A percentile compares a stretch with the other conserved stretches of the same genome.
phyloP scores from a whole-genome alignment of 1,140 invertebrate species.

The Drosophila funebris region DNA sequence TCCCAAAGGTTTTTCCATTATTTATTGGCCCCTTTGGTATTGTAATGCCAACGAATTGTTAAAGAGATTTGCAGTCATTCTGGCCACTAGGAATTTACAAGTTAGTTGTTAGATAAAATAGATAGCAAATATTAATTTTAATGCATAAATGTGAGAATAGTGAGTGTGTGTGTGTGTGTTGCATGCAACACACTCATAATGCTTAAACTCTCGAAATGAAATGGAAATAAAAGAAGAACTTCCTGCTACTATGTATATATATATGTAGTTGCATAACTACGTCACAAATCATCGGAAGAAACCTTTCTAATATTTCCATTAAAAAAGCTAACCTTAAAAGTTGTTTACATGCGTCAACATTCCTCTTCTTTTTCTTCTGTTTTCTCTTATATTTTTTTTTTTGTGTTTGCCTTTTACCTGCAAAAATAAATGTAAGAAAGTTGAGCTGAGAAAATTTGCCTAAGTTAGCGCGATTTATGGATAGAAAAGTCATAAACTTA shows the following conservation, averaged over 20 bases:
- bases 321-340: constrained; percentile 43
- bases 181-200: too few relatives aligned
- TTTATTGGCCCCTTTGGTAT: constrained; percentile 36
- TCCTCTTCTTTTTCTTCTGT: background rate
- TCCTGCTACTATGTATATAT: too few relatives aligned
- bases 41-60: constrained; percentile 1
- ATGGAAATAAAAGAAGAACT: too few relatives aligned
- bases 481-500: constrained; percentile 76
- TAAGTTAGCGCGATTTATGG: constrained; percentile 72
- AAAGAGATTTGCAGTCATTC: constrained; percentile 5
- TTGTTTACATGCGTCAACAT: constrained; percentile 76
- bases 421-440: constrained; percentile 16
- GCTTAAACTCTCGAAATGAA: too few relatives aligned
- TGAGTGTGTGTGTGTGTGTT: too few relatives aligned
- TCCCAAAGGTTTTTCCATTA: constrained; percentile 12
- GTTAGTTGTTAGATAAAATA: constrained; percentile 2
- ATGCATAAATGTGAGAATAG: background rate
- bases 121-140: background rate
- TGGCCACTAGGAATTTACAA: background rate
- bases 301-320: background rate
- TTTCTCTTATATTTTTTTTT: constrained; percentile 39
- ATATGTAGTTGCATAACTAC: background rate
- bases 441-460: constrained; percentile 48
- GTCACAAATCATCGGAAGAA: background rate
- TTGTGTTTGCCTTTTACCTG: constrained; percentile 31